A percentile compares a stretch with the other conserved stretches of the same genome.
Evolutionary conservation across 2,797 vertebrate species (phyloP).

Genomic region (Neopelma chrysocephalum): DNA sequence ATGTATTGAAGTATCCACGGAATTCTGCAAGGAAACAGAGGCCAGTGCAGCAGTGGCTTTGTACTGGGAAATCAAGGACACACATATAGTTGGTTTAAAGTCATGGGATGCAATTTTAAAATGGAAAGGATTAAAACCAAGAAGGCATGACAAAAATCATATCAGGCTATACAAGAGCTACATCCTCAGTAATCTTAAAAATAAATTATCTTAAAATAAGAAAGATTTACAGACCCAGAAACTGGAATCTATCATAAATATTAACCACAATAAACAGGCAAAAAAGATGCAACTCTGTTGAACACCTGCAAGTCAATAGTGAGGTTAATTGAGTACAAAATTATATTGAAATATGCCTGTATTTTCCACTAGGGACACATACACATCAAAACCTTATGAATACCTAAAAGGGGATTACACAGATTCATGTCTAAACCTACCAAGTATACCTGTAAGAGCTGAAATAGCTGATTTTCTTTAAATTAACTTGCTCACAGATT

Average conservation of each 20-base stretch:
- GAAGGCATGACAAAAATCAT: neutral
- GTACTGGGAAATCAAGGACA: neutral
- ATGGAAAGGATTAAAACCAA: neutral
- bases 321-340: constrained; percentile 52
- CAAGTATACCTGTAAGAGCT: neutral
- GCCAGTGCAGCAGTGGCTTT: neutral
- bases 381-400: neutral
- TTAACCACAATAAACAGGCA: neutral
- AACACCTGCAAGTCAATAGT: constrained; percentile 10
- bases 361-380: neutral
- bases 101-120: neutral
- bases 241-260: neutral
- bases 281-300: neutral
- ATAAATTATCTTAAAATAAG: neutral
- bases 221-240: neutral
- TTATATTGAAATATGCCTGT: constrained; percentile 15
- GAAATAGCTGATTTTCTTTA: neutral
- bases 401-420: neutral
- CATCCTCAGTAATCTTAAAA: neutral
- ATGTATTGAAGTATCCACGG: neutral
- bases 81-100: neutral
- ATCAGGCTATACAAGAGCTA: neutral
- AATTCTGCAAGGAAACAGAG: neutral
- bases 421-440: neutral
- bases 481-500: neutral